Evolutionary conservation across 2,888 invertebrate genomes (phyloP).

Genomic region (Patella ulyssiponensis): DNA sequence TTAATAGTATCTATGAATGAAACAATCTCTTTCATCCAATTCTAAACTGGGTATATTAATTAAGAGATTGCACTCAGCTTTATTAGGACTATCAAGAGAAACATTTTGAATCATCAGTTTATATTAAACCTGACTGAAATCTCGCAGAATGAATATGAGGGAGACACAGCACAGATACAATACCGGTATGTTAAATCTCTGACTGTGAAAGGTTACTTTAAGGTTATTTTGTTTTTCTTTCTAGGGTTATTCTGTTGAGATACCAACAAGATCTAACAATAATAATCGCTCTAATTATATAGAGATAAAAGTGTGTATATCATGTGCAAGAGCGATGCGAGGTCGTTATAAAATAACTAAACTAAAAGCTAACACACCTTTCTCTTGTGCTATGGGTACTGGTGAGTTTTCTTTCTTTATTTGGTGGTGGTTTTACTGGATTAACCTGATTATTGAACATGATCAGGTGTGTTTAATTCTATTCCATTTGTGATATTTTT

Average conservation of each 20-base stretch:
- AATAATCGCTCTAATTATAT: slow-evolving; percentile 28
- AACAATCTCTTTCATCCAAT: too few relatives aligned
- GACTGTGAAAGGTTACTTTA: background rate
- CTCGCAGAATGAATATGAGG: background rate
- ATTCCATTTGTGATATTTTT: too few relatives aligned
- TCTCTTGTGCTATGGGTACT: slow-evolving; percentile 70
- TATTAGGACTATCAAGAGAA: too few relatives aligned
- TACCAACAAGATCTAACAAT: slow-evolving; percentile 40
- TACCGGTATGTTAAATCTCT: background rate
- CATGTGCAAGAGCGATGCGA: slow-evolving; percentile 70
- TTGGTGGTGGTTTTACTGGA: too few relatives aligned
- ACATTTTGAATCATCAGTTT: too few relatives aligned
- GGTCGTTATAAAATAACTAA: slow-evolving; percentile 66
- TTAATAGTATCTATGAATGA: too few relatives aligned
- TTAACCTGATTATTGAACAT: too few relatives aligned
- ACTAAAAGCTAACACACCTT: slow-evolving; percentile 58
- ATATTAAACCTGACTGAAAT: too few relatives aligned
- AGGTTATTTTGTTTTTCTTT: slow-evolving; percentile 4
- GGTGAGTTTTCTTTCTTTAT: slow-evolving; percentile 48
- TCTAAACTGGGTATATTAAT: too few relatives aligned
- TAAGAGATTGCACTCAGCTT: too few relatives aligned
- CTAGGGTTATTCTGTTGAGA: slow-evolving; percentile 61
- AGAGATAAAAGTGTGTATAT: slow-evolving; percentile 65
- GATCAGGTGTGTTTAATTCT: too few relatives aligned
- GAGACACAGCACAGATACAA: background rate